Evolutionary conservation across 2,797 vertebrate species (phyloP), one percentile per base, ranked within the genome.

Genomic region (Hypotaenidia philippensis): DNA sequence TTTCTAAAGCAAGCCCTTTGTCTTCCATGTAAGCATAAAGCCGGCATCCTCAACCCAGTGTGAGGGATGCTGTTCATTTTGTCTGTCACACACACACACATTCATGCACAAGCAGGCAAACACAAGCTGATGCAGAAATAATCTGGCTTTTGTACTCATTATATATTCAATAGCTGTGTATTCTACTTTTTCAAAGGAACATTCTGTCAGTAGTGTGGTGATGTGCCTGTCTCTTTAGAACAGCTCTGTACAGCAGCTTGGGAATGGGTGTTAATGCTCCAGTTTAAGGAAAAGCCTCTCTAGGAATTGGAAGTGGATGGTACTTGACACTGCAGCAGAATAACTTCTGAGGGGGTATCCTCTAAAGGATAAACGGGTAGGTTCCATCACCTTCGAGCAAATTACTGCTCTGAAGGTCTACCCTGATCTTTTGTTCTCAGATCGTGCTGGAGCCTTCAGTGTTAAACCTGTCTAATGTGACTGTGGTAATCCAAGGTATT

Each of bases 31-130:
- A 50, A 47, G 22, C 61, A 40, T 63, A 74, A 90, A 83, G 32
- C 31, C 18, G 18, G 7, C 34, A 25, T 82, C 74, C 41, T 81
- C 49, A 86, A 20, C 6, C 36, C 23, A 10, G 5, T 3, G 22
- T 26, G 65, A 63, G 18, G 21, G 59, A 34, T 60, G 57, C 18
- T 84, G 32, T 69, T 22, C 41, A 4, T 45, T 85, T 56, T 27
- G 14, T 66, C 5, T 89, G 10, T 23, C 1, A 0, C 12, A 10
- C 17, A 18, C 9, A 5, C 3, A 13, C 10, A 7, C n/a, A 14
- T 11, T 8, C 41, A 44, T 44, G 23, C 23, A 25, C 7, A 32
- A 50, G 40, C 61, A 78, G 41, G 41, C 41, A 19, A 57, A 34
- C 31, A 49, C 27, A 64, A 75, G 11, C 20, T 72, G 80, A 19